Percentiles rank a stretch among this genome's conserved stretches.
Conservation (phyloP, 2,888 invertebrate genomes). For the Tricholauxania praeusta region DNA sequence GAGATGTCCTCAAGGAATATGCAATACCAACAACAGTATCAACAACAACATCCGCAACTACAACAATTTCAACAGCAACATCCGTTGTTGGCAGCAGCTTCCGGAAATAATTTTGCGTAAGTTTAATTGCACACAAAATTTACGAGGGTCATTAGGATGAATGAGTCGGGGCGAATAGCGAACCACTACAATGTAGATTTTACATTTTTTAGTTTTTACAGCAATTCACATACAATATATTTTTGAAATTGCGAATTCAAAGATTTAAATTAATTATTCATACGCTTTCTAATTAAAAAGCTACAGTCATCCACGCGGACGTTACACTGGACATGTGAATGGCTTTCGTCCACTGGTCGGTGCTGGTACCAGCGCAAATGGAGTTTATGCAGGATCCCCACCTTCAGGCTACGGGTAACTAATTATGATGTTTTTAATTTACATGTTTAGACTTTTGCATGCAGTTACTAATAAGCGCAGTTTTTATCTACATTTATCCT, state of each 20-base stretch:
- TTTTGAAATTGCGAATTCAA: not conserved
- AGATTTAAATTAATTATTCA: not conserved
- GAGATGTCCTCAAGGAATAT: conserved; percentile 17
- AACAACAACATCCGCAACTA: conserved; percentile 27
- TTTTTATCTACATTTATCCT: not conserved
- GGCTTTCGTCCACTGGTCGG: conserved; percentile 48
- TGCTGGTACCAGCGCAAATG: conserved; percentile 50
- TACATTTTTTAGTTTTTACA: not conserved
- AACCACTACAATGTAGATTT: not conserved
- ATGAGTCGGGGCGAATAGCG: too few relatives aligned
- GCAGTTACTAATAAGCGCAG: not conserved
- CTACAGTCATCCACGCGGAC: conserved; percentile 20
- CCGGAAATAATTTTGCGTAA: conserved; percentile 43
- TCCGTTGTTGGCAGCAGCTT: conserved; percentile 37
- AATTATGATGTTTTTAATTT: not conserved
- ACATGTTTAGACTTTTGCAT: not conserved
- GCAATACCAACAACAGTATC: conserved; percentile 28
- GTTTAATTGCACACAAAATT: conserved; percentile 26
- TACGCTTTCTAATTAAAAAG: conserved; percentile 11
- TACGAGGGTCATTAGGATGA: conserved; percentile 8
- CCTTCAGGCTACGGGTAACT: conserved; percentile 61
- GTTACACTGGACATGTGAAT: conserved; percentile 13
- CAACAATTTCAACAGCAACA: conserved; percentile 17
- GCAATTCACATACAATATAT: too few relatives aligned
- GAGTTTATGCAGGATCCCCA: conserved; percentile 41